These are phyloP conservation scores for Hoplias malabaricus DNA, from an alignment of 2,113 vertebrate species.

Conservation along the genomic window DNA sequence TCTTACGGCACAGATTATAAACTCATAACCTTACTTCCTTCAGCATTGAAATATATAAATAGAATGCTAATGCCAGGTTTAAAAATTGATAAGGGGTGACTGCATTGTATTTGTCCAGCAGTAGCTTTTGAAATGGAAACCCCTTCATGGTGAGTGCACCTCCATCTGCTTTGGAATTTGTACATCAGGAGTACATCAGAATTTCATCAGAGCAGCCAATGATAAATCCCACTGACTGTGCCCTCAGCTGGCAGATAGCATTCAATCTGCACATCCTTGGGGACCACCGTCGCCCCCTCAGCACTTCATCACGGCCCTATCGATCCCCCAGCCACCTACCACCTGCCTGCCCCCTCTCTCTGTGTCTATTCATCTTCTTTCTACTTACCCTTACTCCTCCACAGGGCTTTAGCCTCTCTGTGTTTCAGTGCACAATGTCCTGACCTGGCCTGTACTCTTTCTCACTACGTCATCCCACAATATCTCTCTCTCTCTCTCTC, in stretches of 20 bases:
- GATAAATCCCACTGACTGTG: constrained; percentile 33
- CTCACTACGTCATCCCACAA: too few species aligned
- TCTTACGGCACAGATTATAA: neutral
- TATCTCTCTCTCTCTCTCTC: neutral
- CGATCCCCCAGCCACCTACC: constrained; percentile 35
- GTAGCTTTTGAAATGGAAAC: neutral
- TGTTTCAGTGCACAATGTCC: neutral
- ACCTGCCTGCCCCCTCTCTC: neutral
- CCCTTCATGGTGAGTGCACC: neutral
- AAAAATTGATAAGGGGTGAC: neutral
- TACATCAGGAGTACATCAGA: constrained; percentile 43
- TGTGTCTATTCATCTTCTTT: constrained; percentile 23
- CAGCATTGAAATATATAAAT: neutral
- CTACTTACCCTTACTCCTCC: neutral
- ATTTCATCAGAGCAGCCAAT: constrained; percentile 38
- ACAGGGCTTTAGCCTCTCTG: neutral
- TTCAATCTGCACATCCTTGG: constrained; percentile 38
- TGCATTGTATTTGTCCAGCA: neutral
- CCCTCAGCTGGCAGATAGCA: constrained; percentile 37
- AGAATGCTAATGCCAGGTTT: neutral
- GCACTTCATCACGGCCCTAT: constrained; percentile 47
- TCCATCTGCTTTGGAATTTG: constrained; percentile 16
- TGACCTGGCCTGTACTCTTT: too few species aligned
- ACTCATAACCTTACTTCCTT: neutral
- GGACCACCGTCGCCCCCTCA: constrained; percentile 16